A percentile compares a stretch with the other conserved stretches of the same genome.
Evolutionary conservation across 2,888 invertebrate genomes (phyloP).

Genomic region (Cacoxenus indagator): DNA sequence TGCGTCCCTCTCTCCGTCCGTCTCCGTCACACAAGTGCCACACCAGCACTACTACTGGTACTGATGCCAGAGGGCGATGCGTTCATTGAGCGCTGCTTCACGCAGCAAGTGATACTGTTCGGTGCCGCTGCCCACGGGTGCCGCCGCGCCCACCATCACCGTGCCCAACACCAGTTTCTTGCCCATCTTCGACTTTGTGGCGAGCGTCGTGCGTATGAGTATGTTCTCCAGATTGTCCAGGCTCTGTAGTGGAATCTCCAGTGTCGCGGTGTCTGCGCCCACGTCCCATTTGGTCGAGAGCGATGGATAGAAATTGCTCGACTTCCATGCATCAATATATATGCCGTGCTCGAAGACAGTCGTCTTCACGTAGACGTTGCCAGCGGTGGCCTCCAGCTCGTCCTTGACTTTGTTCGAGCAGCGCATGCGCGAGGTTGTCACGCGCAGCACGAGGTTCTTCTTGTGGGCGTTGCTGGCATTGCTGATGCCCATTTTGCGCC

Average conservation of each 20-base stretch:
- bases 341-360: constrained; percentile 80
- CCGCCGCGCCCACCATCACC: constrained; percentile 54
- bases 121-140: constrained; percentile 47
- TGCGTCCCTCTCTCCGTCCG: no score
- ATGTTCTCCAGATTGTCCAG: constrained; percentile 62
- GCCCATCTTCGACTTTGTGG: constrained; percentile 69
- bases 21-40: not conserved
- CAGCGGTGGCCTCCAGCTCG: constrained; percentile 68
- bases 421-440: constrained; percentile 68
- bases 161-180: constrained; percentile 69
- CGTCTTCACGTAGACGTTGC: constrained; percentile 82
- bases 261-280: constrained; percentile 67
- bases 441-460: constrained; percentile 52
- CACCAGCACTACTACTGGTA: constrained; percentile 52
- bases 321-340: constrained; percentile 78
- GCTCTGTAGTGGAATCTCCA: constrained; percentile 60
- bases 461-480: constrained; percentile 45
- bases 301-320: constrained; percentile 80
- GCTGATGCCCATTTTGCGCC: constrained; percentile 63
- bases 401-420: constrained; percentile 70
- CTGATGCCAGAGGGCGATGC: constrained; percentile 68
- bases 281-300: constrained; percentile 82
- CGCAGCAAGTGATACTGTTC: constrained; percentile 62
- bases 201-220: constrained; percentile 65
- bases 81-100: constrained; percentile 57